Evolutionary conservation across 2,888 invertebrate genomes (phyloP).

Genomic region (Sarcophaga rosellei): DNA sequence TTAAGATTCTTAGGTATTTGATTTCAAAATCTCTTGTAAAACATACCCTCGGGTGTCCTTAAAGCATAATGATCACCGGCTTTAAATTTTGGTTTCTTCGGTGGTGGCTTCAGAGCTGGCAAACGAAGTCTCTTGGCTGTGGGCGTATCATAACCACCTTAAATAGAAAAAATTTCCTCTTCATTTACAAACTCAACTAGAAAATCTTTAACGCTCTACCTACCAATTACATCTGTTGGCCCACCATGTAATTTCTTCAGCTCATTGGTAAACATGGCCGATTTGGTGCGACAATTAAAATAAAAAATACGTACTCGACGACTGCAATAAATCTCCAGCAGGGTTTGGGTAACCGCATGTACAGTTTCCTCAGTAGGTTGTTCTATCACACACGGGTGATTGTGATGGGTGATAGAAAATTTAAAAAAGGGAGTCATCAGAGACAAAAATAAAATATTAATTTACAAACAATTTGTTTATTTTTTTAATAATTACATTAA

Average conservation of each 20-base stretch:
- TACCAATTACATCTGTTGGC: conserved; percentile 78
- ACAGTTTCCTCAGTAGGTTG: conserved; percentile 77
- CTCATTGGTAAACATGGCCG: conserved; percentile 77
- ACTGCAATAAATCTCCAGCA: conserved; percentile 76
- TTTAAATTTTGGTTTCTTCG: conserved; percentile 72
- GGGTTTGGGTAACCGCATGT: conserved; percentile 76
- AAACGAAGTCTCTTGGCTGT: conserved; percentile 74
- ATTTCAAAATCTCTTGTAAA: no score
- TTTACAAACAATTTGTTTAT: conserved; percentile 42
- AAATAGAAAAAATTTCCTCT: not conserved
- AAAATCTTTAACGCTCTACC: not conserved
- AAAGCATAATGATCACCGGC: conserved; percentile 78
- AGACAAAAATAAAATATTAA: conserved; percentile 19
- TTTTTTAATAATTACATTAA: conserved; percentile 46
- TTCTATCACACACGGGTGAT: conserved; percentile 67
- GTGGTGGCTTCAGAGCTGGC: conserved; percentile 68
- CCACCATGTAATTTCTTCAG: conserved; percentile 74
- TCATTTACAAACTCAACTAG: not conserved
- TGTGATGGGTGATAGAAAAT: not conserved
- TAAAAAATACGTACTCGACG: conserved; percentile 77
- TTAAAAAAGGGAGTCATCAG: not conserved
- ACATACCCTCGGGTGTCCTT: conserved; percentile 77
- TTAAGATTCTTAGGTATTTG: no score
- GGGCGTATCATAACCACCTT: conserved; percentile 74
- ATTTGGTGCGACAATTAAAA: conserved; percentile 75